Evolutionary conservation across 2,797 vertebrate genomes (phyloP).

Genomic region (Enteromius unitaeniatus): DNA sequence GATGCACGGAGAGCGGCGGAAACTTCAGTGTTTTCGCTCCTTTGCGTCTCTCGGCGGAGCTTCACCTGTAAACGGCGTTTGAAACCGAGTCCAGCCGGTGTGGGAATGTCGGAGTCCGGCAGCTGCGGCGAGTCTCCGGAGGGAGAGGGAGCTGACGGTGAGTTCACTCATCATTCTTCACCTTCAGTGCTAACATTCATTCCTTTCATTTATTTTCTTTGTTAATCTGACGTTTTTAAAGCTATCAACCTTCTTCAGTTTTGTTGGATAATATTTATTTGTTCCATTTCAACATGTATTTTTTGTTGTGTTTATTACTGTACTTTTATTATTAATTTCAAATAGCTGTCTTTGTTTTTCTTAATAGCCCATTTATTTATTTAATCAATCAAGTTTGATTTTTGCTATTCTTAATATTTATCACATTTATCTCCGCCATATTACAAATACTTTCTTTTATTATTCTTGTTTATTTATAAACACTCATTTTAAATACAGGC

Average conservation of each 20-base stretch:
- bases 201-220: not conserved
- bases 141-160: constrained; percentile 27
- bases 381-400: not conserved
- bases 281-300: not conserved
- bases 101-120: constrained; percentile 45
- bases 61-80: not conserved
- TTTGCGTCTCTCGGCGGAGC: not conserved
- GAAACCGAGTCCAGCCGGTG: too few species aligned
- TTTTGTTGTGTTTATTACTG: not conserved
- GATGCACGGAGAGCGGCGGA: not conserved
- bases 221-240: not conserved
- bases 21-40: not conserved
- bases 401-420: not conserved
- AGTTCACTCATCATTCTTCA: not conserved
- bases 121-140: constrained; percentile 48
- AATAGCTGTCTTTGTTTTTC: not conserved
- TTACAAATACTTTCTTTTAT: too few species aligned
- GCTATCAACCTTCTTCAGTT: not conserved
- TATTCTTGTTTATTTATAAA: not conserved
- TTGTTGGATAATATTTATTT: not conserved
- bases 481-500: not conserved
- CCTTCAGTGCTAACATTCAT: not conserved
- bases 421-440: not conserved
- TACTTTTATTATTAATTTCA: not conserved
- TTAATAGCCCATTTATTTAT: not conserved